Conservation (phyloP, 2,113 vertebrate genomes). For the Leptodactylus fuscus region DNA sequence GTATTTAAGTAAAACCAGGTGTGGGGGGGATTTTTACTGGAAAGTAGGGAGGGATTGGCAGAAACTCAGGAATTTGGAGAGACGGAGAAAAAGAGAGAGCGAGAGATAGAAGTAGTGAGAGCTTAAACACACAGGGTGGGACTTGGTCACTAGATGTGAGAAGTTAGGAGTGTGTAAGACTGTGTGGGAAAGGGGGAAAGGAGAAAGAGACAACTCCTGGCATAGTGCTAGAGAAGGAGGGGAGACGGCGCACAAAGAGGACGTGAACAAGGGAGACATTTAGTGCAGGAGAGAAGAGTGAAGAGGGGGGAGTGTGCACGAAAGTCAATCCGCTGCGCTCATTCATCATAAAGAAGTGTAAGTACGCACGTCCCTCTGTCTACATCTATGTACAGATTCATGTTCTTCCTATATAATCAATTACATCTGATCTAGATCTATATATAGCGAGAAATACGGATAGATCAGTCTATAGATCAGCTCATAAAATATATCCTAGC, state of each 20-base stretch:
- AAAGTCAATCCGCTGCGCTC: not conserved
- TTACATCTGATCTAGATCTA: not conserved
- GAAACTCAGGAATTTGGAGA: constrained; percentile 54
- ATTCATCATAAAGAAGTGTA: constrained; percentile 33
- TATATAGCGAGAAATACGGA: too few species aligned
- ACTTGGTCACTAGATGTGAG: constrained; percentile 20
- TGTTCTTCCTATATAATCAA: not conserved
- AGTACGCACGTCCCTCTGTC: not conserved
- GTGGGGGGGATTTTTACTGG: constrained; percentile 56
- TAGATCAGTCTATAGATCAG: too few species aligned
- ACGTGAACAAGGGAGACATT: constrained; percentile 38
- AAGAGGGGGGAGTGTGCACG: not conserved
- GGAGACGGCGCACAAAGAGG: constrained; percentile 2
- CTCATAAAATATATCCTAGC: not conserved
- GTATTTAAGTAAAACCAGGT: constrained; percentile 60
- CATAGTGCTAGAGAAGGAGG: constrained; percentile 13
- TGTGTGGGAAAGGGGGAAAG: constrained; percentile 4
- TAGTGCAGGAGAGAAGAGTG: constrained; percentile 8
- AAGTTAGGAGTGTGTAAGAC: not conserved
- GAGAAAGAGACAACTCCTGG: constrained; percentile 19
- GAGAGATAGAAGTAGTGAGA: constrained; percentile 46
- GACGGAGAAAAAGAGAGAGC: constrained; percentile 32
- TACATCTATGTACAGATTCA: not conserved
- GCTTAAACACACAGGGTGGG: constrained; percentile 35
- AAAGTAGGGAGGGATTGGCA: constrained; percentile 58